Evolutionary conservation across 2,888 invertebrate genomes (phyloP).

Genomic region (Machimus rusticus): DNA sequence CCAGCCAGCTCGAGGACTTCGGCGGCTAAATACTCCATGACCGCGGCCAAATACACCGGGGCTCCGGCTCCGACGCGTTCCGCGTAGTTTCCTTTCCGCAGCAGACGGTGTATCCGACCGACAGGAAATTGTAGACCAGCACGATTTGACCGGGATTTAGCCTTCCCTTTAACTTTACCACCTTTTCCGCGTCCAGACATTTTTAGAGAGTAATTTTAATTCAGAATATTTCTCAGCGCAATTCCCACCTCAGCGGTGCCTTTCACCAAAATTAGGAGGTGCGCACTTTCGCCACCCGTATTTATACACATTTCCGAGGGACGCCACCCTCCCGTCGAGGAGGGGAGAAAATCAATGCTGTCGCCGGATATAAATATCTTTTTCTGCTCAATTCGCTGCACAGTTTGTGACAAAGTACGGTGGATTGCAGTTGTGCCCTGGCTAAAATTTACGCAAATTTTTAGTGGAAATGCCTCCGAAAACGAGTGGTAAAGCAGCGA

Average conservation of each 20-base stretch:
- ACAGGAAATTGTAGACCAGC: conserved; percentile 71
- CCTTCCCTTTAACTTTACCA: neutral
- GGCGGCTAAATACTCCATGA: conserved; percentile 72
- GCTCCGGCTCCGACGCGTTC: conserved; percentile 67
- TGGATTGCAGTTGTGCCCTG: neutral
- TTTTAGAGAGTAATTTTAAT: conserved; percentile 36
- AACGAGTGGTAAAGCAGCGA: conserved; percentile 48
- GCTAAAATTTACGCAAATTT: neutral
- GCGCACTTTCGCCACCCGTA: neutral
- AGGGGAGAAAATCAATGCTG: neutral
- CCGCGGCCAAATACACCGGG: conserved; percentile 66
- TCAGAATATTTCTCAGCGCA: conserved; percentile 60
- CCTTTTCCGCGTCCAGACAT: neutral
- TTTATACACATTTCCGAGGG: neutral
- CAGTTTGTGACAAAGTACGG: neutral
- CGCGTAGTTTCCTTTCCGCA: conserved; percentile 71
- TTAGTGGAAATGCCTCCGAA: conserved; percentile 55
- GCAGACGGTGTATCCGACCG: conserved; percentile 68
- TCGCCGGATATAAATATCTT: neutral
- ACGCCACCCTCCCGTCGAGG: neutral
- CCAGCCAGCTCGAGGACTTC: conserved; percentile 73
- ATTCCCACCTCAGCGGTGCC: neutral
- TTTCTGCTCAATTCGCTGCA: neutral
- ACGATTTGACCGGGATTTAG: conserved; percentile 50
- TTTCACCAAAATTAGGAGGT: neutral